Evolutionary conservation across 2,797 vertebrate species (phyloP), one percentile per base, ranked within the genome.

Genomic region (Apogon talboti): DNA sequence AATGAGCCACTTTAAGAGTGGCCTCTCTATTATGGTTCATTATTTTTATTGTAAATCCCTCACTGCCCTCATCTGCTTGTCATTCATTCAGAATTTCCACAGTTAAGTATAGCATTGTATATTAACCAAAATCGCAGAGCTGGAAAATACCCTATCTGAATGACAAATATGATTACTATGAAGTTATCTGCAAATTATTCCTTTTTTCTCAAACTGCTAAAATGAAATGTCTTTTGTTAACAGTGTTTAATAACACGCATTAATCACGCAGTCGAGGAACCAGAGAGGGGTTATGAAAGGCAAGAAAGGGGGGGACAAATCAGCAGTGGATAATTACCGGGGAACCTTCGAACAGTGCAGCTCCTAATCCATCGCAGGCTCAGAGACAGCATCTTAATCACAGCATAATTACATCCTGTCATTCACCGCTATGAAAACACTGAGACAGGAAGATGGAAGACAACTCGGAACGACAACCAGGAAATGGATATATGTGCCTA

Each of bases 21-120:
- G 79, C 81, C 83, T 89, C 79, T 85, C 85, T 80, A 87, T 90
- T 90, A 87, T 65, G 47, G 85, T 84, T 87, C 85, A 90, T 92
- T 89, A 88, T 88, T 89, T 89, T 85, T 83, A 87, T 81, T 89
- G 84, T 85, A 91, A 91, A 91, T 89, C 88, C 85, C 81, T 83
- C 79, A 71, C 79, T 66, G 70, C 67, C 69, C 65, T 82, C 66
- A 18, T 67, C 66, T 71, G 59, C 66, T 63, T 74, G 65, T 84
- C 66, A 66, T 78, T 77, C 59, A 78, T 24, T 68, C 53, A 19
- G 21, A 61, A 62, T 41, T 16, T 71, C 64, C 49, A 28, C 8
- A n/a, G 71, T 73, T 67, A 68, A 85, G 76, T 42, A n/a, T 16
- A 8, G 35, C 54, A 60, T 68, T 84, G 81, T 59, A 71, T 57